Evolutionary conservation across 2,797 vertebrate species (phyloP), one percentile per base, ranked within the genome.

Genomic region (Pseudochirops cupreus): DNA sequence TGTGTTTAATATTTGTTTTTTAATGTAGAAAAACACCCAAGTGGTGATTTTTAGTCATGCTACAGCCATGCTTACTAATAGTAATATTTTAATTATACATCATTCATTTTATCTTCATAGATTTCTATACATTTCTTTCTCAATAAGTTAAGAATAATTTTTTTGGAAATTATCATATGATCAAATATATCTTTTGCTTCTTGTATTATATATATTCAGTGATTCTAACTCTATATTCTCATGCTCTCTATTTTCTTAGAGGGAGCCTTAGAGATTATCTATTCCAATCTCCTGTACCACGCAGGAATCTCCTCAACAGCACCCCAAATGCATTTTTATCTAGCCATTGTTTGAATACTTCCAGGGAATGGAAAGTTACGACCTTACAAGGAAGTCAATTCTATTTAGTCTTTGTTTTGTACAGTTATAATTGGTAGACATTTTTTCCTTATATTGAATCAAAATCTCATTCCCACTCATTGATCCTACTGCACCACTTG

Each of bases 201-300:
- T 94, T 89, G 21, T 59, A 14, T 5, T 58, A 18, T 94, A 90
- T 93, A 62, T n/a, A n/a, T 18, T 50, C n/a, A 91, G 58, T 4
- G 91, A 50, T 93, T 39, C 50, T 59, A n/a, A 39, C 58, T 56
- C 94, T 56, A 92, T 93, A 67, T 91, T 94, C 89, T 95, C n/a
- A 92, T 91, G 58, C 74, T 87, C 74, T 87, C 39, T 26, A 4
- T 87, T 87, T 46, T 87, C 74, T 50, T 87, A 87, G 74, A 50
- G 24, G 74, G 31, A 87, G 24, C 39, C 74, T 87, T 87, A 87
- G 74, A 87, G 39, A 87, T 87, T 21, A 87, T 26, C 74, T 87
- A 26, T 24, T 87, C 74, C 21, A 87, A 50, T 21, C 39, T 46
- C 9, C 39, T 46, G 39, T 82, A 39, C 21, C 74, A 26, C 26